phyloP scores from a whole-genome alignment of 2,797 vertebrate species.

The Aldrovandia affinis region DNA sequence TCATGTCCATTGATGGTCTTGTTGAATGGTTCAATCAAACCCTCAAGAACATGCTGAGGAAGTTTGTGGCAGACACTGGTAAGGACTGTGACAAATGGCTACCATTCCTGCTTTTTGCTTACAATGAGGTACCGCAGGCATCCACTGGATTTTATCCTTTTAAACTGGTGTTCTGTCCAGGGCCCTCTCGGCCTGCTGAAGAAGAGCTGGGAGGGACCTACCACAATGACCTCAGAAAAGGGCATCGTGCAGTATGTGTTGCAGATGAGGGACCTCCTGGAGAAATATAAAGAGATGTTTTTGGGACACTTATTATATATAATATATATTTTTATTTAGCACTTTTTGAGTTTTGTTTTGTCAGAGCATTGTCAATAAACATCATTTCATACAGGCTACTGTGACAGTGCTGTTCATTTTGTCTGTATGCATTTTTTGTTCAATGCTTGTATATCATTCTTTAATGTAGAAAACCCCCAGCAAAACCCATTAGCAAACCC shows the following conservation, averaged over 20 bases:
- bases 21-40: too few species aligned
- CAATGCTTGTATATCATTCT: background rate
- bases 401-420: too few species aligned
- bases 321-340: too few species aligned
- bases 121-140: background rate
- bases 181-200: background rate
- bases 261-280: background rate
- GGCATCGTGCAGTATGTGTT: background rate
- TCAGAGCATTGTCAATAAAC: too few species aligned
- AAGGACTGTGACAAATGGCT: too few species aligned
- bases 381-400: too few species aligned
- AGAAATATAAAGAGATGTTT: background rate
- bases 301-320: too few species aligned
- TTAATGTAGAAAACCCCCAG: background rate
- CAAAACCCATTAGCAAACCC: too few species aligned
- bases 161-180: background rate
- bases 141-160: background rate
- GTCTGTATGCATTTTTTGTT: too few species aligned
- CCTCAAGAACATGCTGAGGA: too few species aligned
- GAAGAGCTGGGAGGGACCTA: background rate
- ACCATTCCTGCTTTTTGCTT: background rate
- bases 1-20: background rate
- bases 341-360: too few species aligned
- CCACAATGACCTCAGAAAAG: background rate
- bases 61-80: background rate